Conservation (phyloP, 2,888 invertebrate genomes). For the Orthonevra nobilis region DNA sequence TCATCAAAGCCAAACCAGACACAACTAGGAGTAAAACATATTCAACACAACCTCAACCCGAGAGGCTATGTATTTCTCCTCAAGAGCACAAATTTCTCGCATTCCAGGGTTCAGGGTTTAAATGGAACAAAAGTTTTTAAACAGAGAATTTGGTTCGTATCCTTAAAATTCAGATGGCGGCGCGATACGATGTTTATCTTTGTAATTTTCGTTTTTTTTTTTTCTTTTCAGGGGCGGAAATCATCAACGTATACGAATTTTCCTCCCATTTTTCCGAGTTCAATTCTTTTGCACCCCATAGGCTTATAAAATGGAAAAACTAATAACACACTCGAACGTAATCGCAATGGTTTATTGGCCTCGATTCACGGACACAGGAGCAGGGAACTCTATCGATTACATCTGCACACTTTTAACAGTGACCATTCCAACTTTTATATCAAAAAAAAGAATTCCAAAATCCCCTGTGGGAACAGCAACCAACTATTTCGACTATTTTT, state of each 20-base stretch:
- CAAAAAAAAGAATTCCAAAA: too few species aligned
- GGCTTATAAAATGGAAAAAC: constrained; percentile 5
- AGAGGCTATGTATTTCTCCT: background rate
- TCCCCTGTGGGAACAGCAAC: background rate
- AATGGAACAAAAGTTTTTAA: constrained; percentile 6
- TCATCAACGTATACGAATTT: background rate
- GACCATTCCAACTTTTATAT: too few species aligned
- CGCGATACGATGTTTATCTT: constrained; percentile 30
- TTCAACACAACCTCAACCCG: too few species aligned
- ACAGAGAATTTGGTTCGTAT: constrained; percentile 3
- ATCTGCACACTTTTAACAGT: background rate
- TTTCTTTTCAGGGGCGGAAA: background rate
- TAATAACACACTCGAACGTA: constrained; percentile 10
- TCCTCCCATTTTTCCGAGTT: constrained; percentile 1
- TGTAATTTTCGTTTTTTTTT: background rate
- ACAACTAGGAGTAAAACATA: background rate
- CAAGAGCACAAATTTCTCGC: constrained; percentile 21
- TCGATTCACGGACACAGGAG: constrained; percentile 6
- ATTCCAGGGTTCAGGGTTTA: constrained; percentile 40
- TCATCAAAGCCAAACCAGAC: background rate
- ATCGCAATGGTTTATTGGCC: constrained; percentile 35
- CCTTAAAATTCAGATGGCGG: constrained; percentile 6
- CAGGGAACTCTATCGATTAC: background rate
- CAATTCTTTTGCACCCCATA: background rate
- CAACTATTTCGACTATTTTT: background rate